Evolutionary conservation across 2,797 vertebrate genomes (phyloP).

Genomic region (Neosilurus hyrtlii): DNA sequence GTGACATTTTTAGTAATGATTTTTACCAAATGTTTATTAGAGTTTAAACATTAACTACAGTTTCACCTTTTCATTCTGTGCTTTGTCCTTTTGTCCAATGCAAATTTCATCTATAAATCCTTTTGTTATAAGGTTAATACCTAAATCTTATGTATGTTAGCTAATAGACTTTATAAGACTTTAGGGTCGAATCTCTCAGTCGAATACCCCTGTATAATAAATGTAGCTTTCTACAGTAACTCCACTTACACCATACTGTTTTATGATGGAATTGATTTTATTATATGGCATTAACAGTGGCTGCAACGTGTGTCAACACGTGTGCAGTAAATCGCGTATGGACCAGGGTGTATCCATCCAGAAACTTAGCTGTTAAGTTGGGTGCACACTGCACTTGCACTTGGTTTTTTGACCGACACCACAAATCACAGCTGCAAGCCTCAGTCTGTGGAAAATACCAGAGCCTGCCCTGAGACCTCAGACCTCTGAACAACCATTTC

Average conservation of each 20-base stretch:
- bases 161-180: not conserved
- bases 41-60: not conserved
- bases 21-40: too few relatives aligned
- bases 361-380: too few relatives aligned
- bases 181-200: not conserved
- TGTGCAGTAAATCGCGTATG: too few relatives aligned
- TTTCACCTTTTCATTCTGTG: not conserved
- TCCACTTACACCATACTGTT: not conserved
- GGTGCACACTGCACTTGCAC: too few relatives aligned
- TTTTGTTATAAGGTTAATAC: not conserved
- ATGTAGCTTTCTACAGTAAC: not conserved
- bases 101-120: not conserved
- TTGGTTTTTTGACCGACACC: too few relatives aligned
- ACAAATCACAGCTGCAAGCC: too few relatives aligned
- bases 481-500: too few relatives aligned
- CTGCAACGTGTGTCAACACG: too few relatives aligned
- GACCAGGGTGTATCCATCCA: too few relatives aligned
- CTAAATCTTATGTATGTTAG: not conserved
- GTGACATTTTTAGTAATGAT: not conserved
- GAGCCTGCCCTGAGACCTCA: too few relatives aligned
- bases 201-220: not conserved
- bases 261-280: not conserved
- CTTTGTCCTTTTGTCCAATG: not conserved
- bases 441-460: too few relatives aligned
- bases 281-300: too few relatives aligned